Base-by-base conservation (phyloP, 30 jellyfish, hydroid and myxozoan species). In the Pelagia noctiluca region DNA sequence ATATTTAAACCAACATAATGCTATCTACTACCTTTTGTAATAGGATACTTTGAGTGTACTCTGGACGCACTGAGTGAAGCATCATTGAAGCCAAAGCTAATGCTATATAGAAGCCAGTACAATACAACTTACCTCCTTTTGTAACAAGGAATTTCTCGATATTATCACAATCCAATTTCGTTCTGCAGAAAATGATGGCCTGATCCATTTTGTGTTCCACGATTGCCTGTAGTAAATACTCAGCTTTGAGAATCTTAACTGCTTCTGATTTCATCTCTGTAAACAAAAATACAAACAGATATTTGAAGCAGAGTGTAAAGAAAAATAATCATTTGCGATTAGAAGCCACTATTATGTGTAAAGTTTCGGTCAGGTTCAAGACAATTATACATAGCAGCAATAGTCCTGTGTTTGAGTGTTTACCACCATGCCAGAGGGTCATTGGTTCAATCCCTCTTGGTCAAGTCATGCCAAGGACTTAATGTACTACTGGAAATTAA, bases 151-250 rank as follows among this genome's bases (percentile, higher is more conserved):
- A 89, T 63, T 67, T 60, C 60, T 95, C 99, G 36, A 85, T 63
- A 36, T 95, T 89, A 68, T 95, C 96, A 70, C 99, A 95, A 64
- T 95, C 99, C 30, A 95, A 65, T 32, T 88, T 95, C 33, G 99
- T 95, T 63, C 99, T 91, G 70, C 99, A 95, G 52, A 95, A 95
- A 22, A 95, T 88, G 22, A 95, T 95, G 7, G 93, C 99, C 46
- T 95, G 99, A 31, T 95, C 99, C 99, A 89, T 95, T 35, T 95
- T 89, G 61, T 83, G 99, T 61, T 84, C 89, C 0, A 25, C 46
- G 21, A 95, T 90, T 50, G 99, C 99, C 62, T 67, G 82, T 3
- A 89, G 38, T 37, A 95, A 71, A 63, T 95, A 95, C 47, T 95
- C 97, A 1, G 96, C 97, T 62, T 95, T 95, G 10, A 95, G 37